phyloP scores from a whole-genome alignment of 2,888 invertebrate genomes.

The Drosophila pseudotalamancana region DNA sequence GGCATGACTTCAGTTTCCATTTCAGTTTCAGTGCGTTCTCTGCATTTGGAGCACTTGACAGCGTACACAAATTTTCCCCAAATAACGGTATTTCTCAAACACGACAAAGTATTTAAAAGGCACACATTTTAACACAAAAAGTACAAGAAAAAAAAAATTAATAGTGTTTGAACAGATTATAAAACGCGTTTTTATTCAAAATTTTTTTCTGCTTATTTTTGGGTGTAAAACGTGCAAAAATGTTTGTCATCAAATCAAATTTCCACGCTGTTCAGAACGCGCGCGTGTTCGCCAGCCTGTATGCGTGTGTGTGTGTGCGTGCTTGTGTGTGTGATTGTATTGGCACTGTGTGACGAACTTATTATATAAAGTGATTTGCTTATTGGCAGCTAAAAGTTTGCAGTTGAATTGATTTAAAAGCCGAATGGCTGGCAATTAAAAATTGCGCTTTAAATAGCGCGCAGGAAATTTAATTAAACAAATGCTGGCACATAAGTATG shows the following conservation, averaged over 20 bases:
- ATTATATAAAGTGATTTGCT: slow-evolving; percentile 66
- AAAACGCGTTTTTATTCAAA: slow-evolving; percentile 10
- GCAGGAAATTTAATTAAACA: slow-evolving; percentile 57
- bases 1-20: slow-evolving; percentile 55
- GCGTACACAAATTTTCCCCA: slow-evolving; percentile 16
- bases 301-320: slow-evolving; percentile 13
- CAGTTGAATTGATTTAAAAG: slow-evolving; percentile 37
- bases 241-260: slow-evolving; percentile 36
- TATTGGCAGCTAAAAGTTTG: slow-evolving; percentile 44
- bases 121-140: neutral
- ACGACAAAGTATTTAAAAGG: slow-evolving; percentile 20
- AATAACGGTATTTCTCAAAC: slow-evolving; percentile 36
- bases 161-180: slow-evolving; percentile 1
- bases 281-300: slow-evolving; percentile 39
- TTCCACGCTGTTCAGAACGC: slow-evolving; percentile 38
- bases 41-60: slow-evolving; percentile 50
- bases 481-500: slow-evolving; percentile 62
- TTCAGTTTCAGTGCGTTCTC: slow-evolving; percentile 62
- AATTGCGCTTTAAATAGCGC: slow-evolving; percentile 21
- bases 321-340: slow-evolving; percentile 20
- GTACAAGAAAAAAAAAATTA: slow-evolving; percentile 3
- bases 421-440: neutral
- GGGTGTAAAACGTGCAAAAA: slow-evolving; percentile 18
- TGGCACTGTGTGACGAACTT: slow-evolving; percentile 47
- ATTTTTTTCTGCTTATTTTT: slow-evolving; percentile 4